A percentile compares a stretch with the other conserved stretches of the same genome.
Evolutionary conservation across 2,888 invertebrate genomes (phyloP).

Genomic region (Netelia virgata): DNA sequence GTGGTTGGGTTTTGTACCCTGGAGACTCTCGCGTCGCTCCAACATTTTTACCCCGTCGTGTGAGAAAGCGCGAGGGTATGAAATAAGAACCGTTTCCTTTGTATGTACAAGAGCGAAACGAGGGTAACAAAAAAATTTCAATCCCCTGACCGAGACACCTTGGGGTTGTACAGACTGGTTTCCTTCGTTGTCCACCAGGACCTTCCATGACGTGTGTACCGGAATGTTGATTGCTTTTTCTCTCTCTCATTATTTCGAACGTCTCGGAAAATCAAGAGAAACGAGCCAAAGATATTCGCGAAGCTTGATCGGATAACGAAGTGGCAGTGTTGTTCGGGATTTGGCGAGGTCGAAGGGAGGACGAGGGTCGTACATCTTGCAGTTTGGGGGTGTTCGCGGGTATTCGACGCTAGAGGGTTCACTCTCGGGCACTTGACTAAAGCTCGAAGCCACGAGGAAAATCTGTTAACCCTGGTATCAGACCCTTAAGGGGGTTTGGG

Average conservation of each 20-base stretch:
- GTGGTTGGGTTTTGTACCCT: conserved; percentile 66
- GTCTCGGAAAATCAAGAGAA: conserved; percentile 68
- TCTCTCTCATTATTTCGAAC: not conserved
- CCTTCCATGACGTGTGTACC: not conserved
- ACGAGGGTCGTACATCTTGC: conserved; percentile 16
- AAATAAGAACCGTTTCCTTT: conserved; percentile 18
- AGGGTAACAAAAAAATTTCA: not conserved
- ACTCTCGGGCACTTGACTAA: conserved; percentile 12
- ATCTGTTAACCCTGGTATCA: not conserved
- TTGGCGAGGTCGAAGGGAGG: not conserved
- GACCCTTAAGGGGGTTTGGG: not conserved
- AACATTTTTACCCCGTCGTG: conserved; percentile 1
- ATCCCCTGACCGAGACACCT: conserved; percentile 20
- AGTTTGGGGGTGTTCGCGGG: conserved; percentile 10
- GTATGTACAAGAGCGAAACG: conserved; percentile 7
- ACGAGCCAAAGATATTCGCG: conserved; percentile 43
- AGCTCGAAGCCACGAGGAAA: conserved; percentile 6
- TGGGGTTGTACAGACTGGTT: not conserved
- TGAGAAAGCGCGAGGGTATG: not conserved
- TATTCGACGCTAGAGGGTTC: not conserved
- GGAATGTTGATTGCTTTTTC: conserved; percentile 46
- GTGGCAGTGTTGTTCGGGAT: not conserved
- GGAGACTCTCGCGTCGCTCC: conserved; percentile 62
- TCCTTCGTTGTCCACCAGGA: not conserved
- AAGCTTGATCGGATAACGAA: conserved; percentile 29